Evolutionary conservation across 2,888 invertebrate genomes (phyloP).

Genomic region (Tridacna crocea): DNA sequence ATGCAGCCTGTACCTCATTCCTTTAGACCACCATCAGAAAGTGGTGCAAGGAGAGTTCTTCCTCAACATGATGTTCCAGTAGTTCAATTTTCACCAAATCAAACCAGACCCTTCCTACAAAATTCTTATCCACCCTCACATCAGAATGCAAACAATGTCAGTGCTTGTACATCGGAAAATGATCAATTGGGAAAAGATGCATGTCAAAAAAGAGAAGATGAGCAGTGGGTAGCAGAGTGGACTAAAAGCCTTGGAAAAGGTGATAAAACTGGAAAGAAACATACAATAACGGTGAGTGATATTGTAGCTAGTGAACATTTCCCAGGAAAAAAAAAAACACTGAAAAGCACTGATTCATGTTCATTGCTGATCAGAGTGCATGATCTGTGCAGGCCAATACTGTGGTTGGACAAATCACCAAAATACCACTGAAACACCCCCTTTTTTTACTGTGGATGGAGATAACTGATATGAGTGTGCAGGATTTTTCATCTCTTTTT

Average conservation of each 20-base stretch:
- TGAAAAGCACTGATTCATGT: background rate
- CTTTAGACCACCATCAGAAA: background rate
- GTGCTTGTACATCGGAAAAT: no score
- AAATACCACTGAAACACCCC: no score
- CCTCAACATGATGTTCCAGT: background rate
- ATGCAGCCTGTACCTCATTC: background rate
- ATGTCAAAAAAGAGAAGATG: slow-evolving; percentile 3
- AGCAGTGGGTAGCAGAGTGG: slow-evolving; percentile 5
- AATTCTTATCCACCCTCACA: background rate
- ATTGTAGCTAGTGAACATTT: background rate
- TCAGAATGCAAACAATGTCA: background rate
- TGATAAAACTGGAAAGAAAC: background rate
- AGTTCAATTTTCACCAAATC: background rate
- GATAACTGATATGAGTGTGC: no score
- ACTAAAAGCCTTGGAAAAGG: background rate
- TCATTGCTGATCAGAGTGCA: background rate
- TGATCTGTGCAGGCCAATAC: no score
- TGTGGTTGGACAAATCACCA: no score
- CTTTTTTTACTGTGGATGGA: no score
- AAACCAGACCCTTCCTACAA: background rate
- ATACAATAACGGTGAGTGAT: background rate
- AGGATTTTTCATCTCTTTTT: no score
- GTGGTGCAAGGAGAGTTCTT: background rate
- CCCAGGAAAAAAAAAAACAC: background rate
- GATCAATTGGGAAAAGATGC: background rate